phyloP scores from a whole-genome alignment of 2,888 invertebrate species.

The Erpobdella octoculata region DNA sequence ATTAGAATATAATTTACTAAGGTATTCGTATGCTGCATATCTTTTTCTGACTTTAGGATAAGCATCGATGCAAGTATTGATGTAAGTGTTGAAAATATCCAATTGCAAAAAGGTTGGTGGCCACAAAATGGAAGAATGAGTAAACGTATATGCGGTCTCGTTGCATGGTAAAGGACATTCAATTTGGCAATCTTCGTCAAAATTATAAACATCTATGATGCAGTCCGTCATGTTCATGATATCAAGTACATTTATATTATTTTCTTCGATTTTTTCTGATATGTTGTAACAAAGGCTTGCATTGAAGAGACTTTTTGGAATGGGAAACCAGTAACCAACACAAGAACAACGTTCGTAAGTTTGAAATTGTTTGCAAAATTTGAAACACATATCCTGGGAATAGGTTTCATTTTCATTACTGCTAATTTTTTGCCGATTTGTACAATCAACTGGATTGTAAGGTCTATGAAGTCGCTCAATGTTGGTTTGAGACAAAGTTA shows the following conservation, averaged over 20 bases:
- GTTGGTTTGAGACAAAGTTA: background rate
- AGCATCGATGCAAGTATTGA: background rate
- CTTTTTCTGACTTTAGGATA: background rate
- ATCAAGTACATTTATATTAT: background rate
- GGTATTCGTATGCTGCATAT: background rate
- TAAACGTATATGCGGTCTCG: background rate
- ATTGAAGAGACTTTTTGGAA: background rate
- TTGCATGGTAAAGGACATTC: constrained; percentile 5
- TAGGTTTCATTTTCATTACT: background rate
- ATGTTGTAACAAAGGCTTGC: background rate
- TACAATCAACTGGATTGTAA: constrained; percentile 3
- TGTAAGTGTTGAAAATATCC: background rate
- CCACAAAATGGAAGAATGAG: constrained; percentile 6
- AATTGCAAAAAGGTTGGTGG: background rate
- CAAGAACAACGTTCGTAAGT: background rate
- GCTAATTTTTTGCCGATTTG: background rate
- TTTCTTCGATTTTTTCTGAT: background rate
- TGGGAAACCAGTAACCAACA: background rate
- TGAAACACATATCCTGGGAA: background rate
- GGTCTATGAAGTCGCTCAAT: constrained; percentile 7
- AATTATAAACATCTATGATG: background rate
- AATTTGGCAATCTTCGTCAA: background rate
- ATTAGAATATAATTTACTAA: background rate
- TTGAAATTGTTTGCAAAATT: background rate
- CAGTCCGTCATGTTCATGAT: no score